Evolutionary conservation across 2,113 vertebrate genomes (phyloP).

Genomic region (Cranoglanis bouderius): DNA sequence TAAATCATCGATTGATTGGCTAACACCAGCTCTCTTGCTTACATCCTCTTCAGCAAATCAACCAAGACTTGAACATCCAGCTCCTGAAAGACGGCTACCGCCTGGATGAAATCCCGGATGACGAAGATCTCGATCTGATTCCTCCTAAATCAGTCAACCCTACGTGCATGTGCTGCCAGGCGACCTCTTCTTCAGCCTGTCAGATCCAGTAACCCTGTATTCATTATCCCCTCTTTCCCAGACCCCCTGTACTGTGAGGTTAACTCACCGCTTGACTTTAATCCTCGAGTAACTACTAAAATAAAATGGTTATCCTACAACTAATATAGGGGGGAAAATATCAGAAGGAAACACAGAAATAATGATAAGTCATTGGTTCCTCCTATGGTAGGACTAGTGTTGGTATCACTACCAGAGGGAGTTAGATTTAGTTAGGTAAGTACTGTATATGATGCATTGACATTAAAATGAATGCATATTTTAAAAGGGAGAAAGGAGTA

Average conservation of each 20-base stretch:
- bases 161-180: slow-evolving; percentile 99
- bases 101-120: slow-evolving; percentile 96
- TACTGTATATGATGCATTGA: slow-evolving; percentile 21
- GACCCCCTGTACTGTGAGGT: slow-evolving; percentile 41
- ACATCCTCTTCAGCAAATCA: slow-evolving; percentile 87
- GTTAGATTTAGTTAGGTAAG: slow-evolving; percentile 57
- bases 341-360: slow-evolving; percentile 46
- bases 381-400: slow-evolving; percentile 98
- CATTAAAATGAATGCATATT: slow-evolving; percentile 53
- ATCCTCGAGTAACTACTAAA: slow-evolving; percentile 49
- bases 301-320: slow-evolving; percentile 52
- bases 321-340: slow-evolving; percentile 45
- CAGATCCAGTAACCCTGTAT: slow-evolving; percentile 88
- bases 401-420: slow-evolving; percentile 82
- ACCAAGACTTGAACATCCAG: slow-evolving; percentile 99
- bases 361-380: slow-evolving; percentile 82
- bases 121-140: slow-evolving; percentile 96
- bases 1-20: not conserved
- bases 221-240: slow-evolving; percentile 28
- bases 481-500: slow-evolving; percentile 23
- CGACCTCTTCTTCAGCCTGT: slow-evolving; percentile 92
- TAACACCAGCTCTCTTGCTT: not conserved
- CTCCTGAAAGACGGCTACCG: slow-evolving; percentile 97
- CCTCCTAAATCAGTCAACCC: slow-evolving; percentile 96
- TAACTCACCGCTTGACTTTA: slow-evolving; percentile 25